Evolutionary conservation across 1,140 invertebrate species (phyloP).

Genomic region (Bombus confusus): DNA sequence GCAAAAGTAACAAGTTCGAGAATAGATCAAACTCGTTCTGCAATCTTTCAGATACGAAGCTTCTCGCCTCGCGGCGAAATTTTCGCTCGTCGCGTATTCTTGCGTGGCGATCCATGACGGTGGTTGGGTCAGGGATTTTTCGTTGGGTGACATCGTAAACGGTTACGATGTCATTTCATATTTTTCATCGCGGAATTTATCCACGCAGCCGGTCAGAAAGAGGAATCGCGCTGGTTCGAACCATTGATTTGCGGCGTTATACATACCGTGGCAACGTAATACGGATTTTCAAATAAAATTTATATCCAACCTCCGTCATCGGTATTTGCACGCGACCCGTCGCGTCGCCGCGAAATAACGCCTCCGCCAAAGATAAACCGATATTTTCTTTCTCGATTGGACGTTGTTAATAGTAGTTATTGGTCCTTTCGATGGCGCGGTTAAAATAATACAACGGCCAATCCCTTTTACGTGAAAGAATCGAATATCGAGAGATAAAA

Average conservation of each 20-base stretch:
- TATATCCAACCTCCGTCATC: conserved; percentile 8
- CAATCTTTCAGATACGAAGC: conserved; percentile 22
- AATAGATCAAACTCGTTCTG: conserved; percentile 50
- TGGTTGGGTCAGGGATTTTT: conserved; percentile 19
- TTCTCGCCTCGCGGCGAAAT: not conserved
- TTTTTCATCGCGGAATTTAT: conserved; percentile 52
- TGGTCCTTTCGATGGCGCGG: not conserved
- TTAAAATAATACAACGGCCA: not conserved
- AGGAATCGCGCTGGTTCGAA: conserved; percentile 16
- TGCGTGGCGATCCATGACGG: not conserved
- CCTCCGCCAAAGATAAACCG: not conserved
- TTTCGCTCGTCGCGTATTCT: conserved; percentile 20
- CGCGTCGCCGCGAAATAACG: not conserved
- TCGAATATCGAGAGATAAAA: not conserved
- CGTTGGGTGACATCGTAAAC: conserved; percentile 30
- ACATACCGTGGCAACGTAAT: not conserved
- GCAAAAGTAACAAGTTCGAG: conserved; percentile 44
- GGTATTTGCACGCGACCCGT: not conserved
- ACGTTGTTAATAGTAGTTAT: conserved; percentile 4
- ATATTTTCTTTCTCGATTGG: conserved; percentile 1
- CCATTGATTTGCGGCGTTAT: conserved; percentile 29
- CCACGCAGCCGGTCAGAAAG: not conserved
- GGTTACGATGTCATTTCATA: conserved; percentile 19
- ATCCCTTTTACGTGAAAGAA: not conserved
- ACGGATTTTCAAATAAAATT: conserved; percentile 50